A percentile compares a stretch with the other conserved stretches of the same genome.
Conservation (phyloP, 2,888 invertebrate species). For the Euproctis similis region DNA sequence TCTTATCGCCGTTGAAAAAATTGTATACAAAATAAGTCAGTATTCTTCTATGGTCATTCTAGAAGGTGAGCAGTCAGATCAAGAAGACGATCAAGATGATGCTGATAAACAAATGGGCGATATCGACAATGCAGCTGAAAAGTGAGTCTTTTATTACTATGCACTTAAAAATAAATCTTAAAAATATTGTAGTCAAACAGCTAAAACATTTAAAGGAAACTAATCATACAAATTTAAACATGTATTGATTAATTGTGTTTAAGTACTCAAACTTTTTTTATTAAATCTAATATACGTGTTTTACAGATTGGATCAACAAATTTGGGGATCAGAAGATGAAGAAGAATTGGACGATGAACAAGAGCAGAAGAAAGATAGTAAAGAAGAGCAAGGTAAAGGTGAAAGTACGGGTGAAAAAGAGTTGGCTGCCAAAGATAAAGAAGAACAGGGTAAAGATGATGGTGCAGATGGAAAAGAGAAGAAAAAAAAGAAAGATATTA, state of each 20-base stretch:
- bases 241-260: too few species aligned
- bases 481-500: conserved; percentile 81
- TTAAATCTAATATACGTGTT: background rate
- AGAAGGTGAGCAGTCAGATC: conserved; percentile 77
- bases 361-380: conserved; percentile 63
- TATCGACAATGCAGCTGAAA: conserved; percentile 89
- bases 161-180: too few species aligned
- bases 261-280: too few species aligned
- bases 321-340: conserved; percentile 91
- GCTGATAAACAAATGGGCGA: conserved; percentile 98
- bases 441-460: conserved; percentile 74
- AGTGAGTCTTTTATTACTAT: too few species aligned
- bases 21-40: too few species aligned
- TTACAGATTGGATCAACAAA: conserved; percentile 80
- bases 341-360: conserved; percentile 77
- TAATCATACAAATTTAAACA: too few species aligned
- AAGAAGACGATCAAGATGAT: conserved; percentile 84
- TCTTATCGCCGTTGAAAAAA: too few species aligned
- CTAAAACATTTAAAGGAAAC: too few species aligned
- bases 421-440: conserved; percentile 82
- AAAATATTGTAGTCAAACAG: too few species aligned
- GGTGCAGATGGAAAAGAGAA: conserved; percentile 73
- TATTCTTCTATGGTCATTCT: background rate
- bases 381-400: conserved; percentile 78
- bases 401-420: conserved; percentile 81